Base-by-base conservation (phyloP, 2,888 invertebrate species). In the Torymus tubicola region DNA sequence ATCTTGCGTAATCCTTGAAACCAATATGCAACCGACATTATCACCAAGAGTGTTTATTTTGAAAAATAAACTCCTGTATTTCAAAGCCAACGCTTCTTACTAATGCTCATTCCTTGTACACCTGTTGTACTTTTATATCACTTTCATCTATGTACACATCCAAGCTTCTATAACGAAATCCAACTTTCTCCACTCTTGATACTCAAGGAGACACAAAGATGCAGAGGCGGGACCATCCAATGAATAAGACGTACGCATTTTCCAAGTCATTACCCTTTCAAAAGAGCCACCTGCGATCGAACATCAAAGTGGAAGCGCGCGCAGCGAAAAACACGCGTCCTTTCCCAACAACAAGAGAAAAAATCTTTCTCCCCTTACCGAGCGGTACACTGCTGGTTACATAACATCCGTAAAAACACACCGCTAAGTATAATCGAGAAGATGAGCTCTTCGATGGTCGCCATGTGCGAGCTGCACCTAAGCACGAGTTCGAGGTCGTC, bases 211-310 rank as follows among this genome's bases (percentile, higher is more conserved):
- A 57, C 12, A 42, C 18, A 10, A 42, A n/a, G n/a, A 5, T 50
- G 12, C 18, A n/a, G 13, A 12, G 14, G 13, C 42, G 42, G 42
- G 42, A 42, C 42, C 42, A 42, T 42, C 42, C 42, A 42, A 8
- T 42, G 14, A 77, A 65, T 21, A 61, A 52, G 65, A 50, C 65
- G 58, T 69, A 52, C 13, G 13, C n/a, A 69, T 79, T 73, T 74
- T 79, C 79, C 58, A 67, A 79, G 63, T 69, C 79, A 58, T 74
- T 79, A 74, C 68, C 63, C 79, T 58, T 74, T 24, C 13, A 63
- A 74, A 74, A 55, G 69, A 53, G 42, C 42, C 24, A 69, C 14
- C 14, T 52, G 42, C 42, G 73, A 78, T 71, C 67, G 58, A 72
- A 72, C 67, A 72, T 58, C 53, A 60, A 52, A 78, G 78, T 72